Conservation (phyloP, 2,888 invertebrate species). For the Polyommatus iphigenia region DNA sequence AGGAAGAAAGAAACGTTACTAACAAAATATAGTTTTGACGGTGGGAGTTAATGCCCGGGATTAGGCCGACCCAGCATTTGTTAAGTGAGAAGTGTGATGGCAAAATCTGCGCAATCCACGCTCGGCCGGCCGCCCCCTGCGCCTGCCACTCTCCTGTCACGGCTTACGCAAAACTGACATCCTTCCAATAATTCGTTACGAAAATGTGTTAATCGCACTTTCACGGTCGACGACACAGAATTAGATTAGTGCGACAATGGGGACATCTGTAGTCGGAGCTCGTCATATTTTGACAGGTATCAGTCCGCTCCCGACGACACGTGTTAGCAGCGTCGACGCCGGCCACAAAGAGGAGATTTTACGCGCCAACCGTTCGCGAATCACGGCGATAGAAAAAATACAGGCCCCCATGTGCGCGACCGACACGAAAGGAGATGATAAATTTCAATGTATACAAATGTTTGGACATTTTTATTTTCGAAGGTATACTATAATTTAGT, state of each 20-base stretch:
- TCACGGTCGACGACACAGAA: conserved; percentile 72
- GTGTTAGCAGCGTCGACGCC: conserved; percentile 55
- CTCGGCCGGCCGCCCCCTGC: conserved; percentile 47
- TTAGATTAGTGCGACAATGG: conserved; percentile 77
- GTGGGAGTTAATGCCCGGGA: conserved; percentile 8
- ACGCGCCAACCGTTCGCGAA: conserved; percentile 78
- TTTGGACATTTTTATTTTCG: conserved; percentile 80
- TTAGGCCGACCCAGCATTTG: neutral
- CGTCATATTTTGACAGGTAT: conserved; percentile 80
- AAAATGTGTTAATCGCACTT: conserved; percentile 80
- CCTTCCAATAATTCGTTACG: conserved; percentile 76
- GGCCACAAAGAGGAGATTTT: conserved; percentile 73
- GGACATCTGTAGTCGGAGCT: conserved; percentile 73
- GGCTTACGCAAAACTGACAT: conserved; percentile 79
- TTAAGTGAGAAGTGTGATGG: conserved; percentile 20
- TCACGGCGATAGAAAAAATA: conserved; percentile 47
- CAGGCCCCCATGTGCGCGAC: conserved; percentile 70
- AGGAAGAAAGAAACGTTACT: neutral
- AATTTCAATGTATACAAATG: conserved; percentile 81
- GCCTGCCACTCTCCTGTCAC: conserved; percentile 77
- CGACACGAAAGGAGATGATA: conserved; percentile 74
- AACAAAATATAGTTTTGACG: conserved; percentile 5
- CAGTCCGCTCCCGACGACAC: conserved; percentile 74
- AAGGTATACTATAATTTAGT: conserved; percentile 77
- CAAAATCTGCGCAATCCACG: conserved; percentile 50